Base-by-base conservation (phyloP, 1,140 invertebrate species). In the Protaetia brevitarsis region DNA sequence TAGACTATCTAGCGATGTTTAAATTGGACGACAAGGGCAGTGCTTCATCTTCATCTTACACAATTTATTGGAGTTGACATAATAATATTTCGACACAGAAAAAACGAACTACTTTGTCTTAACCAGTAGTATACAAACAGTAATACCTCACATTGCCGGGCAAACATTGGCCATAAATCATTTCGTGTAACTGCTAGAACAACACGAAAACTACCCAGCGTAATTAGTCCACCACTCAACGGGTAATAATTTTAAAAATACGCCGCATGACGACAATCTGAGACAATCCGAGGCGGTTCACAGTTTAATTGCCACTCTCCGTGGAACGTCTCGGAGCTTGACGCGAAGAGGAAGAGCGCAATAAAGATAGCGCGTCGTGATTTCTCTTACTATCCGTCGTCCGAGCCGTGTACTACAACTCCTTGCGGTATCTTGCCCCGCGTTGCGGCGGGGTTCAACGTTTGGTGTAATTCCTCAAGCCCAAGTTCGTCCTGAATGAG, bases 171-270 rank as follows among this genome's bases (percentile, higher is more conserved):
- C 26, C 41, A 51, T 51, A 51, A 51, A 51, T 51, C 41, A 51
- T 51, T 5, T 51, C 41, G 2, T 3, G 41, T 51, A 51, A 51
- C 19, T 23, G 26, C 31, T n/a, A n/a, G n/a, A 34, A 34, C 41
- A 51, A 51, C 41, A 51, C 26, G 41, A 51, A 51, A 51, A 23
- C 41, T 51, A 23, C 21, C 41, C 41, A 51, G 2, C 41, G 41
- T 51, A 51, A 51, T 51, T 51, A 51, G 41, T 51, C 19, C 19
- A 51, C 41, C 41, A 51, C 41, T 51, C 41, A 51, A 51, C 41
- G 41, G 41, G 19, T 51, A 51, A 51, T 51, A 21, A 51, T 51
- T 51, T 51, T 19, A 51, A 19, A 51, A 51, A 51, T 23, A 51
- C 19, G 26, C 26, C 41, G 41, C 19, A 51, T 26, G 26, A 51